Evolutionary conservation across 2,113 vertebrate species (phyloP).

Genomic region (Laticauda colubrina): DNA sequence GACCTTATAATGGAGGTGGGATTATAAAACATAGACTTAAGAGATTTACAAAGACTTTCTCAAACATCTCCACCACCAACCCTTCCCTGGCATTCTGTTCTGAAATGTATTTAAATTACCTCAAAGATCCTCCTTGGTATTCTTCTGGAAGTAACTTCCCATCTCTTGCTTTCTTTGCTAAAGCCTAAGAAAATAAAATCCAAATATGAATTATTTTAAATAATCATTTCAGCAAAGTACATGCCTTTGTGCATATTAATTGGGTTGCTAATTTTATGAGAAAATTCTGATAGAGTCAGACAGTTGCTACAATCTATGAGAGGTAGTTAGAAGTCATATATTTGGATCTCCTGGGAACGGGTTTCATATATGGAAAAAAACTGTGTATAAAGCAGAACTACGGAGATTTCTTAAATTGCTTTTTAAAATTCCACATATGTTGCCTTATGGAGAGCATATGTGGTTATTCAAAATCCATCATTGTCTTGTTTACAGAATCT

Average conservation of each 20-base stretch:
- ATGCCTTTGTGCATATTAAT: background rate
- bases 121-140: conserved; percentile 95
- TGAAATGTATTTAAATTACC: conserved; percentile 69
- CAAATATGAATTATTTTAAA: conserved; percentile 3
- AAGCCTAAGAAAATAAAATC: conserved; percentile 64
- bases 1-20: background rate
- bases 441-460: background rate
- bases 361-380: background rate
- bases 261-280: rapidly evolving
- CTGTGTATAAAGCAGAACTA: background rate
- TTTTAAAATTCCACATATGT: background rate
- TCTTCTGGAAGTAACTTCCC: conserved; percentile 94
- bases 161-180: conserved; percentile 91
- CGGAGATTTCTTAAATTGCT: background rate
- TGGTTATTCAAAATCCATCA: background rate
- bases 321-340: background rate
- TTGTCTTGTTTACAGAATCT: background rate
- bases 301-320: background rate
- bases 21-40: background rate
- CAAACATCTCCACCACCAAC: background rate
- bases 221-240: background rate
- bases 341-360: background rate
- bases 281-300: background rate
- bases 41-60: background rate
- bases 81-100: background rate